Conservation (phyloP, 2,797 vertebrate species). For the Cirrhinus mrigala region DNA sequence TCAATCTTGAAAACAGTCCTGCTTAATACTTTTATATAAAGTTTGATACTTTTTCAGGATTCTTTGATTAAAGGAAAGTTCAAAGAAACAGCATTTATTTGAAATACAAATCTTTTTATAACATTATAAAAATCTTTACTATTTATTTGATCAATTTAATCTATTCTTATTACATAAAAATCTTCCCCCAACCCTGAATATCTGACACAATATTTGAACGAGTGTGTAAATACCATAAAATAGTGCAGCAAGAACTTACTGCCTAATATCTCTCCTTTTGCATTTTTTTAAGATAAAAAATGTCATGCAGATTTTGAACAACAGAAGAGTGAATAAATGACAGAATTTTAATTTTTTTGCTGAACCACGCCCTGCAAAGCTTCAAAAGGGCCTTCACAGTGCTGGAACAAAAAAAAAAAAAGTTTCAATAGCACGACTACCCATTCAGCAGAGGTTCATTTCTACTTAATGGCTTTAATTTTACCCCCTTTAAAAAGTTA, state of each 20-base stretch:
- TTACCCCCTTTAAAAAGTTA: constrained; percentile 28
- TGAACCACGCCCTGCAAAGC: not conserved
- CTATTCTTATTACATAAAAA: not conserved
- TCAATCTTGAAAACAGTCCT: not conserved
- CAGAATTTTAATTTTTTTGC: not conserved
- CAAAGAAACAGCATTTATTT: not conserved
- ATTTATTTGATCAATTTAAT: not conserved
- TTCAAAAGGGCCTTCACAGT: constrained; percentile 1
- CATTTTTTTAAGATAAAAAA: too few species aligned
- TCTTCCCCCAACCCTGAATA: not conserved
- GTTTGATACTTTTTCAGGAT: not conserved
- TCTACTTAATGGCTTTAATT: constrained; percentile 41
- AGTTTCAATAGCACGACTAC: constrained; percentile 2
- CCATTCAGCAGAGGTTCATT: constrained; percentile 29
- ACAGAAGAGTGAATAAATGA: not conserved
- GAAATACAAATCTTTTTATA: not conserved
- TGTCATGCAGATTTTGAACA: not conserved
- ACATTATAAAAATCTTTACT: not conserved
- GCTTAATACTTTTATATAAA: not conserved
- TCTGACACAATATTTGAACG: not conserved
- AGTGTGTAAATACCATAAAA: not conserved
- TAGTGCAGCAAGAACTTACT: not conserved
- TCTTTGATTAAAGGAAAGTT: not conserved
- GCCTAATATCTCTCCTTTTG: not conserved
- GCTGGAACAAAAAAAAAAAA: constrained; percentile 3